Evolutionary conservation across 2,797 vertebrate species (phyloP).

Genomic region (Anisognathus igniventris): DNA sequence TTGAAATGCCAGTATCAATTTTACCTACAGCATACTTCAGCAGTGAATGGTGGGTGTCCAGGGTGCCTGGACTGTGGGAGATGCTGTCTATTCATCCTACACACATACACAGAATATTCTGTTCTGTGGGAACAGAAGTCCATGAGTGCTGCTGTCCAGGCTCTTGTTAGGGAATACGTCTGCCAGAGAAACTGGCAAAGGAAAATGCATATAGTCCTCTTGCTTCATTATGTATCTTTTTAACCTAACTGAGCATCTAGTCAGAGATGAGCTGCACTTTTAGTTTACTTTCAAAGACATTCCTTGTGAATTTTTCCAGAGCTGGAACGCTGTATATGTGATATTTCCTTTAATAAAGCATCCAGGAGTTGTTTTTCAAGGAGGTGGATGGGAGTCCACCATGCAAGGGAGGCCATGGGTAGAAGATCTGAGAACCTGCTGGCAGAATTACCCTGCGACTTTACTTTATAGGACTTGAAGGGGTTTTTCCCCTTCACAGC

Average conservation of each 20-base stretch:
- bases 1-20: not conserved
- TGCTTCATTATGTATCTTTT: not conserved
- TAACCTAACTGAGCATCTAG: not conserved
- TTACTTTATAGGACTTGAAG: not conserved
- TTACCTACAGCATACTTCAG: not conserved
- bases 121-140: not conserved
- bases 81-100: rapidly evolving
- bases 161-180: not conserved
- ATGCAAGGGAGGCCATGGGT: not conserved
- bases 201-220: not conserved
- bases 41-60: rapidly evolving
- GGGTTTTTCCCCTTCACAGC: not conserved
- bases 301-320: not conserved
- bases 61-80: not conserved
- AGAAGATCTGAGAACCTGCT: not conserved
- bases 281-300: not conserved
- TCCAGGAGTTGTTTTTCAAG: not conserved
- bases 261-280: not conserved
- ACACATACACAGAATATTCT: not conserved
- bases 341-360: not conserved
- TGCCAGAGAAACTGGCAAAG: not conserved
- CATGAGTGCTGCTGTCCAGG: not conserved
- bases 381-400: not conserved
- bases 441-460: not conserved
- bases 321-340: not conserved